phyloP scores from a whole-genome alignment of 2,797 vertebrate genomes.

The Poecilia velifera region DNA sequence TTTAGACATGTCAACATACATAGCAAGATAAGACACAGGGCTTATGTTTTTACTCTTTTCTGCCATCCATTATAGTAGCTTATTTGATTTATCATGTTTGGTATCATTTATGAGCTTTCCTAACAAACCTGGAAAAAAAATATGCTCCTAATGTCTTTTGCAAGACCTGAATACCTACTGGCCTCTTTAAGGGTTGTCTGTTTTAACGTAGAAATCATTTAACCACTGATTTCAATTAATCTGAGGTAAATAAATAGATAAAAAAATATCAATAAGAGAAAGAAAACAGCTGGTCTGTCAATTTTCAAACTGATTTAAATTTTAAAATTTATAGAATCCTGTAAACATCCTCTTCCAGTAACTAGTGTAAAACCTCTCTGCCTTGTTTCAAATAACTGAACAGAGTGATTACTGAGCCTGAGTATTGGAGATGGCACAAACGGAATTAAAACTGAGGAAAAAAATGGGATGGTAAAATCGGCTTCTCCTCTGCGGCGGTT shows the following conservation, averaged over 20 bases:
- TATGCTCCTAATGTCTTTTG: background rate
- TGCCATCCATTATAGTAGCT: background rate
- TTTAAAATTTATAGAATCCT: background rate
- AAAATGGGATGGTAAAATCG: constrained; percentile 36
- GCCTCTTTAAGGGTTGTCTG: background rate
- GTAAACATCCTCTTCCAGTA: constrained; percentile 34
- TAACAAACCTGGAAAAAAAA: background rate
- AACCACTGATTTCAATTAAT: background rate
- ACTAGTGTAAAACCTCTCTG: constrained; percentile 46
- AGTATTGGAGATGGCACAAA: constrained; percentile 66
- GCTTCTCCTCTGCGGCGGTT: constrained; percentile 39
- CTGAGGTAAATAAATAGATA: background rate
- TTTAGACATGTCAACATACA: background rate
- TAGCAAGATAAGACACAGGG: background rate
- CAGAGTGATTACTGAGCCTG: constrained; percentile 51
- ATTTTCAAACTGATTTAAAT: constrained; percentile 3
- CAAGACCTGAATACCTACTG: background rate
- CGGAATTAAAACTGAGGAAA: constrained; percentile 50
- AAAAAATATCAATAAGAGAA: background rate
- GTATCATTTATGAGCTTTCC: background rate
- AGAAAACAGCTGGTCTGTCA: background rate
- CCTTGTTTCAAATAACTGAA: constrained; percentile 74
- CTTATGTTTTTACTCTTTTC: background rate
- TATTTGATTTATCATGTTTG: background rate
- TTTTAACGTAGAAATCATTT: background rate